A percentile compares a stretch with the other conserved stretches of the same genome.
These are phyloP conservation scores for Lytechinus pictus DNA, from an alignment of 35 echinoderm and acorn worm genomes.

Conservation along the genomic window DNA sequence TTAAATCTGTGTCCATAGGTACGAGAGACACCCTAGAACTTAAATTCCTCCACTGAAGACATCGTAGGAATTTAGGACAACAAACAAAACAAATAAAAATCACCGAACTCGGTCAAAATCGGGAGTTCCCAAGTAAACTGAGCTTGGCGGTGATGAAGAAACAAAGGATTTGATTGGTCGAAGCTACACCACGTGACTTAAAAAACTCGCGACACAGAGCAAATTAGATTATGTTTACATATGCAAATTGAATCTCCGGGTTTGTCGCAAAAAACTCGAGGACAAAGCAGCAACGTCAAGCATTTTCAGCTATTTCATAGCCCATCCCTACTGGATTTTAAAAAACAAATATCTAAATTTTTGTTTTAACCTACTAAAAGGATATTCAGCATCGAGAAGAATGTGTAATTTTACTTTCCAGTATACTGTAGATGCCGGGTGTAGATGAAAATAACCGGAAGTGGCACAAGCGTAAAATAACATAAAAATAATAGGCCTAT, in stretches of 20 bases:
- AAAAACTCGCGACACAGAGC: constrained; percentile 3
- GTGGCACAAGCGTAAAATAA: no score
- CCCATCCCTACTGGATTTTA: no score
- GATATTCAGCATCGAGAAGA: no score
- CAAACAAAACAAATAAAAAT: constrained; percentile 46
- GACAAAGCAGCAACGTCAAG: no score
- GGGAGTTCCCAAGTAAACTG: constrained; percentile 51
- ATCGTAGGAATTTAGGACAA: neutral
- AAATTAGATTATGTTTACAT: constrained; percentile 66
- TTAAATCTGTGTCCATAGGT: neutral
- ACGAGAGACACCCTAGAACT: neutral
- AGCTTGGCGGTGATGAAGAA: constrained; percentile 71
- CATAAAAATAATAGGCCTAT: no score
- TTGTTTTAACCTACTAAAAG: no score
- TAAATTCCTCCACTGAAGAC: neutral
- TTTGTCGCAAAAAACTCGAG: neutral
- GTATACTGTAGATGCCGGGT: no score
- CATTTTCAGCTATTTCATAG: no score
- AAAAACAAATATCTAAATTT: no score
- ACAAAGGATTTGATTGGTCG: constrained; percentile 49
- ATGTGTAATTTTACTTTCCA: no score
- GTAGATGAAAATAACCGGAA: no score
- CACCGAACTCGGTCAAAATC: neutral
- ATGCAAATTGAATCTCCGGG: constrained; percentile 62
- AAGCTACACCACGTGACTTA: constrained; percentile 52